Evolutionary conservation across 2,888 invertebrate species (phyloP), one percentile per base, ranked within the genome.

Genomic region (Poecilobothrus nobilitatus): DNA sequence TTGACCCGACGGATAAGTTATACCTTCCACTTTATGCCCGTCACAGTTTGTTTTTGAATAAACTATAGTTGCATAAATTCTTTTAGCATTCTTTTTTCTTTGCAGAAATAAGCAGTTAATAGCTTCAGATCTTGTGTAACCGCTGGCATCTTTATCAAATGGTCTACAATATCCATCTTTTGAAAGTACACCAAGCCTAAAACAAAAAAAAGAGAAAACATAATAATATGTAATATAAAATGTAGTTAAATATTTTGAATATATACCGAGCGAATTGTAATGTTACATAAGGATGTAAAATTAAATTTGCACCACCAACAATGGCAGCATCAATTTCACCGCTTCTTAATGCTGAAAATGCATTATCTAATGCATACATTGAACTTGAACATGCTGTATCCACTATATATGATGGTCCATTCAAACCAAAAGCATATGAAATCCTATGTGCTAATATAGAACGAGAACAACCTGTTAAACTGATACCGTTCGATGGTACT

Each of bases 301-400:
- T 90, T 34, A 97, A 81, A 78, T 92, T 94, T 21, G 90, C 86
- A 0, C 95, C 96, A 7, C 91, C 95, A 4, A 97, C 94, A 68
- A 97, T 87, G 0, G 96, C 97, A 0, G 90, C 86, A 71, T 97
- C 95, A 76, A 95, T 94, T 71, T 89, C 87, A 0, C 94, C 95
- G 73, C 87, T 87, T 53, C 91, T 84, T 65, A 95, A 87, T 0
- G 91, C 87, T 66, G 86, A 85, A 78, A 89, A 91, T 18, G 91
- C 93, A 72, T 90, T 89, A 75, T 96, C 94, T 69, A 97, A 73
- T 0, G 95, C 96, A 74, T 92, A 88, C 73, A 95, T 85, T 10
- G 95, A 92, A 68, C 96, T 96, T n/a, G 95, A 95, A 79, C 97
- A 97, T 0, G 97, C 97, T 0, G 96, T 94, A 81, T 97, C 97